These are phyloP conservation scores for mouse (Mus musculus) DNA, from an alignment of 2,113 vertebrate genomes.

Conservation along the genomic window GRCm39 chr17:4301001-4301500, in stretches of 20 bases:
- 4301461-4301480: neutral
- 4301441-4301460: slow-evolving; percentile 17
- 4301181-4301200: rapidly evolving
- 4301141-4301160: neutral
- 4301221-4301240: neutral
- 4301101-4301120: neutral
- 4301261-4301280: neutral
- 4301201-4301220: neutral
- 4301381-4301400: neutral
- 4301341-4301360: neutral
- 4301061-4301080: neutral
- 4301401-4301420: slow-evolving; percentile 11
- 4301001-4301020: neutral
- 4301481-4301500: slow-evolving; percentile 13
- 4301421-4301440: neutral
- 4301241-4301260: neutral
- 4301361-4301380: neutral
- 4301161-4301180: neutral
- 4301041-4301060: neutral
- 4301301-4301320: neutral
- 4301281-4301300: rapidly evolving
- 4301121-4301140: rapidly evolving
- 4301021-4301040: slow-evolving; percentile 8
- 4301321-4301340: neutral
- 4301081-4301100: neutral